These are phyloP conservation scores for Arvicanthis niloticus DNA, from an alignment of 2,113 vertebrate genomes.

Conservation along the genomic window DNA sequence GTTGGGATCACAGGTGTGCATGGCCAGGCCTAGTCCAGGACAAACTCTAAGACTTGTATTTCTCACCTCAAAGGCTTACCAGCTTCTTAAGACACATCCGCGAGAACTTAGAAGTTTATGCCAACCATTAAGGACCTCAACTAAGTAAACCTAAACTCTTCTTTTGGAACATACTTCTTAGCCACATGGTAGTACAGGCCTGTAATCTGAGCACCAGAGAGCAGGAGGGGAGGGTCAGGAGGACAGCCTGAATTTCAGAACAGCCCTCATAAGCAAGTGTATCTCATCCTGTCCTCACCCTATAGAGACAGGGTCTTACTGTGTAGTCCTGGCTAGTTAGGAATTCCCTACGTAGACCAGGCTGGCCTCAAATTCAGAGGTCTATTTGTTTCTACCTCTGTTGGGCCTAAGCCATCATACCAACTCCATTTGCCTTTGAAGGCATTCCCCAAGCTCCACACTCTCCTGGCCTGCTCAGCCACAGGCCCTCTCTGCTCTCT, in stretches of 20 bases:
- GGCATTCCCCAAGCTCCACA: not conserved
- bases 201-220: not conserved
- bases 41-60: not conserved
- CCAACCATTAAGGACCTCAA: not conserved
- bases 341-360: not conserved
- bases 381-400: no score
- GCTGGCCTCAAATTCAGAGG: not conserved
- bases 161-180: not conserved
- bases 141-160: not conserved
- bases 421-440: not conserved
- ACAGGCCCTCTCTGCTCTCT: not conserved
- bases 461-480: not conserved
- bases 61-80: not conserved
- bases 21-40: not conserved
- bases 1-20: not conserved
- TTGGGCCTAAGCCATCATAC: not conserved
- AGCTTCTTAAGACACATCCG: not conserved
- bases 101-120: not conserved
- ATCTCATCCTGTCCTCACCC: not conserved
- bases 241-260: not conserved
- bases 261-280: not conserved
- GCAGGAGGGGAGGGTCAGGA: no score
- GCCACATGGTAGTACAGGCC: not conserved
- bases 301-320: not conserved
- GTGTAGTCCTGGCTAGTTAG: not conserved